Evolutionary conservation across 2,113 vertebrate species (phyloP).

Genomic region (Leucopsar rothschildi): DNA sequence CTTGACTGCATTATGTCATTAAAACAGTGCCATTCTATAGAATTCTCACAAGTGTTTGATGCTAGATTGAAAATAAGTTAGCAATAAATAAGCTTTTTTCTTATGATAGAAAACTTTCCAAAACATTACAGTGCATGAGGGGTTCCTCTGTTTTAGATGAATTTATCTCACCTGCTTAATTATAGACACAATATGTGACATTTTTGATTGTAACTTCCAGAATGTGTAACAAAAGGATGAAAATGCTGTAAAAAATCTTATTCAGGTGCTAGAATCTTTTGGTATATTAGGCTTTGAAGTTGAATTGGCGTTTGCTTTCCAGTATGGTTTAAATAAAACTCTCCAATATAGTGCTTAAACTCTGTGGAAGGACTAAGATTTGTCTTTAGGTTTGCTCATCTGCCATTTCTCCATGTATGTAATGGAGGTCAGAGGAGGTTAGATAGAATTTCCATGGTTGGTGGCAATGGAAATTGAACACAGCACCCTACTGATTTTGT

Average conservation of each 20-base stretch:
- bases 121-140: neutral
- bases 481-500: neutral
- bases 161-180: neutral
- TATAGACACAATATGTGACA: neutral
- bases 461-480: neutral
- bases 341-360: neutral
- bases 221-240: neutral
- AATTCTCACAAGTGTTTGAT: neutral
- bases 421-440: neutral
- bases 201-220: neutral
- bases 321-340: neutral
- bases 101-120: neutral
- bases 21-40: neutral
- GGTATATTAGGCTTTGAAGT: neutral
- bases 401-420: neutral
- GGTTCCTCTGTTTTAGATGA: neutral
- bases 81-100: neutral
- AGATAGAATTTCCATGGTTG: neutral
- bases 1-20: neutral
- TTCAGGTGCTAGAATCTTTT: neutral
- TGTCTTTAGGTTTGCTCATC: neutral
- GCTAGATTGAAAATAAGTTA: neutral
- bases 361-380: neutral
- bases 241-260: neutral
- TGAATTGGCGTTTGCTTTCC: neutral